phyloP scores from a whole-genome alignment of 2,888 invertebrate species.

The Habroteleia sp. region DNA sequence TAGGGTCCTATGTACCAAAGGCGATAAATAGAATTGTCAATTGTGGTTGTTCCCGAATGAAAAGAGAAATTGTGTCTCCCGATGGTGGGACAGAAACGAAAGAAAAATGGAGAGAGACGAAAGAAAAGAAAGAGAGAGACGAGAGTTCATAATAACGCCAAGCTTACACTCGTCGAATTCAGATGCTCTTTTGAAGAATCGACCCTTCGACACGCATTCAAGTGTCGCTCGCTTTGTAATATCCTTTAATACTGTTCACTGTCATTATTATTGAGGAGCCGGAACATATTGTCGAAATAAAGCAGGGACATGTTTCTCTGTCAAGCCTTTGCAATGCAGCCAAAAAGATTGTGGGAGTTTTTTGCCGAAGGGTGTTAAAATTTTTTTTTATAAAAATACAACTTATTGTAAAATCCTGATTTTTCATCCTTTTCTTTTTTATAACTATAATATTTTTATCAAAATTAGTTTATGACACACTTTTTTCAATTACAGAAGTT shows the following conservation, averaged over 20 bases:
- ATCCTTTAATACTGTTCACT: constrained; percentile 76
- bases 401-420: too few relatives aligned
- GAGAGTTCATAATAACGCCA: constrained; percentile 76
- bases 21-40: constrained; percentile 66
- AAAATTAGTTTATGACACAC: too few relatives aligned
- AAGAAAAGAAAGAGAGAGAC: constrained; percentile 36
- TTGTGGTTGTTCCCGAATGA: constrained; percentile 63
- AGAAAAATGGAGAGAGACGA: constrained; percentile 41
- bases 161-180: constrained; percentile 69
- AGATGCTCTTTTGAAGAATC: constrained; percentile 77
- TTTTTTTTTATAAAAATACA: constrained; percentile 1
- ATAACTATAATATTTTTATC: too few relatives aligned
- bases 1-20: constrained; percentile 60
- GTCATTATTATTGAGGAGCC: constrained; percentile 77
- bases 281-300: constrained; percentile 76
- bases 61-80: constrained; percentile 65
- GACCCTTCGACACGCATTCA: constrained; percentile 77
- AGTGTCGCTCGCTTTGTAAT: constrained; percentile 78
- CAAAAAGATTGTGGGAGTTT: constrained; percentile 57
- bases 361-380: constrained; percentile 3
- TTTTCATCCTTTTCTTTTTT: too few relatives aligned
- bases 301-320: constrained; percentile 68
- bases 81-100: constrained; percentile 63
- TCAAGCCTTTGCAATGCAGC: constrained; percentile 69
- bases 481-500: too few relatives aligned